Conservation (phyloP, 1,140 invertebrate genomes). For the Cydia amplana region DNA sequence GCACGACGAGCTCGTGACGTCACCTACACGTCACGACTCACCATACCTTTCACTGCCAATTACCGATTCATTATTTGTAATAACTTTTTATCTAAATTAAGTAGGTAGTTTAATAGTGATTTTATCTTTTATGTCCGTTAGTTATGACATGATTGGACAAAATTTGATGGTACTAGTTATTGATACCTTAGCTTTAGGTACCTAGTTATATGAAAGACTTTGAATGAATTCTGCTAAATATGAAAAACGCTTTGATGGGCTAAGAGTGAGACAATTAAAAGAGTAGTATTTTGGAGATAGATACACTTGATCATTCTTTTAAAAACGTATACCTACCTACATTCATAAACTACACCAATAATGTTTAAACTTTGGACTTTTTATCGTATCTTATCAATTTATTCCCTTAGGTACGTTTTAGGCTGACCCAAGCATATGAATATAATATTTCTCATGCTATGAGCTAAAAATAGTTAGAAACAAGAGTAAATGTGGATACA, state of each 20-base stretch:
- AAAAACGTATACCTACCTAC: no score
- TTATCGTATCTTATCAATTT: no score
- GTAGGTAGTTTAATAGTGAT: conserved; percentile 24
- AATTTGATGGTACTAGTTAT: not conserved
- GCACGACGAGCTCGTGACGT: conserved; percentile 30
- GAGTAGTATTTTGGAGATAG: no score
- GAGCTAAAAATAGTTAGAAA: not conserved
- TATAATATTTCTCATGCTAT: not conserved
- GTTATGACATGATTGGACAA: conserved; percentile 25
- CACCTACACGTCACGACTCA: conserved; percentile 22
- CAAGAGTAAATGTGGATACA: conserved; percentile 13
- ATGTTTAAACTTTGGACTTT: no score
- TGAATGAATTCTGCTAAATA: no score
- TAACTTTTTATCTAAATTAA: conserved; percentile 31
- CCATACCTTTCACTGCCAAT: conserved; percentile 27
- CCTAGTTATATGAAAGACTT: no score
- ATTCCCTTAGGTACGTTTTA: no score
- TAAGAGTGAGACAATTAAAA: no score
- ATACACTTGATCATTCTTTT: no score
- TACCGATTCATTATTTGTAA: conserved; percentile 30
- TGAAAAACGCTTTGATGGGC: no score
- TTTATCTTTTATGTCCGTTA: conserved; percentile 21
- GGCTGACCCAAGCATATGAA: not conserved
- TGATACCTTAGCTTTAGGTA: not conserved
- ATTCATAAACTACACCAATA: no score